Conservation (phyloP, 2,888 invertebrate species). For the Aphodius granarius region DNA sequence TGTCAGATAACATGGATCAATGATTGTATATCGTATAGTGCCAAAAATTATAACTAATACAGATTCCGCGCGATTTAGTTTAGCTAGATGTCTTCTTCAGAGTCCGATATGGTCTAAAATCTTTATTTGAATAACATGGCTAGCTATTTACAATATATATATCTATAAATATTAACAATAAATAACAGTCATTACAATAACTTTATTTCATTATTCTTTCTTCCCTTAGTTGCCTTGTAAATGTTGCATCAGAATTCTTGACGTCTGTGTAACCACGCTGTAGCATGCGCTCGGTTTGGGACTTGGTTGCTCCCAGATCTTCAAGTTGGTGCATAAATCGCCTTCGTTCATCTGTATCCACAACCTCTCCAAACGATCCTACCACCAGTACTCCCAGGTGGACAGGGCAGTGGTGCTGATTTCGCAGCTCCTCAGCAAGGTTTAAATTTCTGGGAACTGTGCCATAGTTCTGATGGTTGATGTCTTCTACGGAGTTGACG, state of each 20-base stretch:
- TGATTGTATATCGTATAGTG: background rate
- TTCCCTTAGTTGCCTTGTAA: background rate
- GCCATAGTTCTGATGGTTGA: background rate
- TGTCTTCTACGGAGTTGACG: background rate
- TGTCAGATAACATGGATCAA: background rate
- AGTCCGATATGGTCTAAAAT: background rate
- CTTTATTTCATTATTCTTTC: background rate
- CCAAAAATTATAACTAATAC: background rate
- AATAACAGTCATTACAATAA: background rate
- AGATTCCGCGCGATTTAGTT: background rate
- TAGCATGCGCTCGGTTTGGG: background rate
- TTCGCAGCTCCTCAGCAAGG: background rate
- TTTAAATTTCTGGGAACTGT: background rate
- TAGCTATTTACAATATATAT: background rate
- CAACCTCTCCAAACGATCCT: background rate
- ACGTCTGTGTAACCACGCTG: constrained; percentile 1
- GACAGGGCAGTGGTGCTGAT: background rate
- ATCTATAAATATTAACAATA: too few species aligned
- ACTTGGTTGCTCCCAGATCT: background rate
- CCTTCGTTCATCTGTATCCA: background rate
- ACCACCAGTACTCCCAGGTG: background rate
- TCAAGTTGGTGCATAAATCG: background rate
- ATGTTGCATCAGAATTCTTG: background rate
- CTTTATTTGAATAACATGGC: background rate
- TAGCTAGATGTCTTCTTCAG: background rate